phyloP scores from a whole-genome alignment of 2,888 invertebrate genomes.

The Automeris io region DNA sequence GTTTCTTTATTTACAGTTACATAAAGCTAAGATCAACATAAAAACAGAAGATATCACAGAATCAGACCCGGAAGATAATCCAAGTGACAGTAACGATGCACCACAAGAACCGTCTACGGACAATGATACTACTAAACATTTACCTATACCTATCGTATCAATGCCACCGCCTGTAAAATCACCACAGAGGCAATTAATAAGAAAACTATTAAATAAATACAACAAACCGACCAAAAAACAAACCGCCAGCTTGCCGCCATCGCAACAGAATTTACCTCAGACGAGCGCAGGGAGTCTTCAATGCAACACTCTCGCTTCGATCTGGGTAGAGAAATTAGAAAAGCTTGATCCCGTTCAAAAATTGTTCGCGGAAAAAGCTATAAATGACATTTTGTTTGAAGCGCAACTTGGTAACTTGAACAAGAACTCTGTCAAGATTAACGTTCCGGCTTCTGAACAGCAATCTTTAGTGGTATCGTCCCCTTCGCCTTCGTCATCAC shows the following conservation, averaged over 20 bases:
- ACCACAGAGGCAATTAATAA: not conserved
- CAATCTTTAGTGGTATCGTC: not conserved
- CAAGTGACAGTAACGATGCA: not conserved
- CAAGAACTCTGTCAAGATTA: constrained; percentile 1
- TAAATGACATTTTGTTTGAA: constrained; percentile 4
- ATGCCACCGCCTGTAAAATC: not conserved
- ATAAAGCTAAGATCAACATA: not conserved
- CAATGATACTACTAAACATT: not conserved
- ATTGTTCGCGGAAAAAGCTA: constrained; percentile 4
- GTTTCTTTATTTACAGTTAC: not conserved
- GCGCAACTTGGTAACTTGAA: constrained; percentile 2
- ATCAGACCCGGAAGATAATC: not conserved
- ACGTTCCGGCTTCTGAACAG: not conserved
- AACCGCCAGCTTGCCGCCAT: not conserved
- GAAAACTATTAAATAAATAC: not conserved
- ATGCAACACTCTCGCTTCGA: not conserved
- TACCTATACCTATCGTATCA: no score
- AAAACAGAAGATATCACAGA: not conserved
- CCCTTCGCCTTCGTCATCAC: not conserved
- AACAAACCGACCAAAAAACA: not conserved
- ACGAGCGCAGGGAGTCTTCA: not conserved
- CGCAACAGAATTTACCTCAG: not conserved
- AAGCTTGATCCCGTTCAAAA: constrained; percentile 1
- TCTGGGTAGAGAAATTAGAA: constrained; percentile 5
- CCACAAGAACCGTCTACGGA: not conserved